Evolutionary conservation across 2,113 vertebrate species (phyloP), one percentile per base, ranked within the genome.

Genomic region (Gulo gulo): DNA sequence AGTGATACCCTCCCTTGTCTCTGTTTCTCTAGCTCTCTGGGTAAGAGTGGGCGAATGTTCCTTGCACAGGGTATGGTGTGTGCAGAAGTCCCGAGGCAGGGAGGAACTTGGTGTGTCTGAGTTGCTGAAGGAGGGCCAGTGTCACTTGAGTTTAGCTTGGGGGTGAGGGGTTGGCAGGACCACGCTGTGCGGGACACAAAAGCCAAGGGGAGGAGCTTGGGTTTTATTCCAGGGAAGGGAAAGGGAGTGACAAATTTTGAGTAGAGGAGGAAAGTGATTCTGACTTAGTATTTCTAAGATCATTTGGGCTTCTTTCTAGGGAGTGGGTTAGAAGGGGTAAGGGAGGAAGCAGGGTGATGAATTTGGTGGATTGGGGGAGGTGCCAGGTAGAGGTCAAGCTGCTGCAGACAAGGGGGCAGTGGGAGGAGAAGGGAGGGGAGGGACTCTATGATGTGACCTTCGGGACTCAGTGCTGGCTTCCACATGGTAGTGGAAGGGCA

Each of bases 1-100:
- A 52, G 12, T 0, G 39, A 29, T 5, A n/a, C 11, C 57, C 15
- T 24, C 55, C 34, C 6, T 21, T 21, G 13, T 39, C 31, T 91
- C 52, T 13, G 7, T 15, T 18, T 78, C n/a, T 29, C 7, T 57
- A 6, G 81, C 39, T 57, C 79, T 42, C 9, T 57, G 3, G 61
- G 50, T 45, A 50, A 50, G 29, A 26, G 29, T 1, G 16, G 67
- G 65, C 26, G n/a, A 47, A 36, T 24, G 23, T 50, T 63, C 50
- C 5, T 0, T 11, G 45, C 10, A 9, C 7, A 20, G 21, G 21
- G 45, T 34, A 11, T 1, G 42, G 65, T n/a, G 10, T 0, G 0
- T 42, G 81, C 81, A 52, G 87, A 91, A 89, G 29, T 59, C 96
- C 91, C 0, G 59, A 57, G 94, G 92, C 50, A 59, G 59, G 52